Evolutionary conservation across 2,888 invertebrate species (phyloP), one percentile per base, ranked within the genome.

Genomic region (Hypselothyrea guttata): DNA sequence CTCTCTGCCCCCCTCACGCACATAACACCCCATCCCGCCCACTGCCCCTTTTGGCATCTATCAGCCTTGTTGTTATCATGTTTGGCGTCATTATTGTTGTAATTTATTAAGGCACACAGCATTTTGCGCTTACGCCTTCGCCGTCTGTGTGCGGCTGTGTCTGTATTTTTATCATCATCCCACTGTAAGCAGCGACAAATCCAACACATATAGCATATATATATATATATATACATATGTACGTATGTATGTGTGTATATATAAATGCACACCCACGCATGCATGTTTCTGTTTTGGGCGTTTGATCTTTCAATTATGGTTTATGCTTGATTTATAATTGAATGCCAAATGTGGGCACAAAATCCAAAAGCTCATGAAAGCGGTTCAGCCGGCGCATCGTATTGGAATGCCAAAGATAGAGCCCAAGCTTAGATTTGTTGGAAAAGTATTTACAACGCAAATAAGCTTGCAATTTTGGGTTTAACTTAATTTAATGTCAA

Each of bases 81-180:
- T 83, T 83, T 75, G 79, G 74, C 76, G 85, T 81, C 81, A 81
- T 81, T 81, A 81, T 81, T 81, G 81, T 83, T 81, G 81, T 81
- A 85, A 85, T 81, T 81, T 81, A 81, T 81, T 81, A 83, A 69
- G 81, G 79, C 79, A 78, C 70, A 66, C 63, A 78, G 72, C 77
- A 82, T 78, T 79, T 84, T 70, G 76, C 75, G 77, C 82, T 71
- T 74, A 74, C 82, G 82, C 75, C 67, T 65, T 63, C 61, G 55
- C 48, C n/a, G 37, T 37, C 42, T 37, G 13, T 44, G 15, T 40
- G 31, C 9, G 41, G 38, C 12, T 34, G 30, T 22, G 7, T 28
- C 7, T 28, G 35, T 61, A 49, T 61, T 77, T 74, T 82, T 78
- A 78, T 84, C 82, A 65, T 35, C 56, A 42, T 41, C 48, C 41